Evolutionary conservation across 2,888 invertebrate genomes (phyloP), one percentile per base, ranked within the genome.

Genomic region (Trilocha varians): DNA sequence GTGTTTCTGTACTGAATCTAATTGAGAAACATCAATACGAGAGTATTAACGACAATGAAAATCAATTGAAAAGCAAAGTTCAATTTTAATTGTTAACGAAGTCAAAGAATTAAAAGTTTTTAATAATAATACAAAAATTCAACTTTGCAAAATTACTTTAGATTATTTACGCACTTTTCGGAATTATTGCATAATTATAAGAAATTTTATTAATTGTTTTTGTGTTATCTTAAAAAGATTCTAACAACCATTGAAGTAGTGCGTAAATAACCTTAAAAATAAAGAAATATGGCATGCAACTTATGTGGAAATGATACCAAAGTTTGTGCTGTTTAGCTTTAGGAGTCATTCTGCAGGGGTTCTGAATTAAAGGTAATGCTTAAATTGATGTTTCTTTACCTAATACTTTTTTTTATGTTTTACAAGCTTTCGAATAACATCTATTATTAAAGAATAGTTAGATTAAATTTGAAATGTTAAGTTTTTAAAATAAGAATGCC

Each of bases 261-360:
- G 53, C 57, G 55, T 60, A 64, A 62, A 67, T 65, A 62, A 69
- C 66, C 65, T 71, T 73, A 69, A 49, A 45, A 57, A 48, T 63
- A 67, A 55, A 60, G 61, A 63, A 35, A 13, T 62, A 67, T 72
- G 58, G 71, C 83, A 83, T 83, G 83, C 83, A 77, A 72, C 73
- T 75, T 76, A 69, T 65, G 49, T 25, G 25, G 25, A 48, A 61
- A 51, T 59, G 57, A 52, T 65, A 70, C 63, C 57, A 64, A 65
- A 65, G 64, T 55, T 59, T 74, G 78, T 70, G 75, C 75, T 75
- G 68, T 73, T 60, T 70, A 70, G 68, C 61, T 63, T 70, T 55
- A 68, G 57, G 64, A 62, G 68, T 66, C 67, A 75, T 71, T 75
- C 73, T 74, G 80, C 79, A 66, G 75, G 78, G 40, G 43, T 16